These are phyloP conservation scores for Eulacestoma nigropectus DNA, from an alignment of 2,113 vertebrate species.

Conservation along the genomic window DNA sequence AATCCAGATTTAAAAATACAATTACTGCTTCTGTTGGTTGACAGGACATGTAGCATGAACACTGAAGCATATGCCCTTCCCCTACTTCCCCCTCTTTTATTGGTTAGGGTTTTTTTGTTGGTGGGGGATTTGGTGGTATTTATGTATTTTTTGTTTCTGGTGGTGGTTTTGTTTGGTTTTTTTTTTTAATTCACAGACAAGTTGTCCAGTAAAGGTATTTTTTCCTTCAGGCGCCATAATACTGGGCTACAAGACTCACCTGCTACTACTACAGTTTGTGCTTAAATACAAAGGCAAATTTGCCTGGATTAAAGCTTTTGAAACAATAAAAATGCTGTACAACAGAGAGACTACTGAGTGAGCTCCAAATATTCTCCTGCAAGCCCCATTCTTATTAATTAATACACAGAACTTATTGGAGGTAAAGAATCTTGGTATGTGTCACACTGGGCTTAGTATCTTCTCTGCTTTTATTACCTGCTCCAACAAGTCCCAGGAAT, in stretches of 20 bases:
- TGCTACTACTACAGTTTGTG: background rate
- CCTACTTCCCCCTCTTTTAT: accelerated
- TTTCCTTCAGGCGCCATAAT: background rate
- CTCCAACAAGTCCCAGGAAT: constrained; percentile 89
- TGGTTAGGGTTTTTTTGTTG: background rate
- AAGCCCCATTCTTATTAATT: background rate
- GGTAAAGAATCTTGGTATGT: background rate
- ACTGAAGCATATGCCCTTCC: background rate
- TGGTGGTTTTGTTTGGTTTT: background rate
- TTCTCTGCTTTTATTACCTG: constrained; percentile 74
- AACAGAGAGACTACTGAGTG: background rate
- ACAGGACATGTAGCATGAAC: background rate
- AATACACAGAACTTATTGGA: background rate
- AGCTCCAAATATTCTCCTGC: background rate
- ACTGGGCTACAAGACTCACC: background rate
- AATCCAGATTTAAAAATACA: background rate
- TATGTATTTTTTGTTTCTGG: background rate
- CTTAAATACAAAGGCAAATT: background rate
- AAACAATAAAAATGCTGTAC: background rate
- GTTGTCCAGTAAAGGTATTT: background rate
- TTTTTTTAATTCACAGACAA: background rate
- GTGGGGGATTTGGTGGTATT: background rate
- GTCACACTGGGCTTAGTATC: background rate
- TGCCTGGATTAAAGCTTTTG: background rate
- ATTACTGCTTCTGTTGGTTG: background rate